Percentiles rank a stretch among this genome's conserved stretches.
These are phyloP conservation scores for Lophochroa leadbeateri DNA, from an alignment of 2,113 vertebrate species.

Conservation along the genomic window DNA sequence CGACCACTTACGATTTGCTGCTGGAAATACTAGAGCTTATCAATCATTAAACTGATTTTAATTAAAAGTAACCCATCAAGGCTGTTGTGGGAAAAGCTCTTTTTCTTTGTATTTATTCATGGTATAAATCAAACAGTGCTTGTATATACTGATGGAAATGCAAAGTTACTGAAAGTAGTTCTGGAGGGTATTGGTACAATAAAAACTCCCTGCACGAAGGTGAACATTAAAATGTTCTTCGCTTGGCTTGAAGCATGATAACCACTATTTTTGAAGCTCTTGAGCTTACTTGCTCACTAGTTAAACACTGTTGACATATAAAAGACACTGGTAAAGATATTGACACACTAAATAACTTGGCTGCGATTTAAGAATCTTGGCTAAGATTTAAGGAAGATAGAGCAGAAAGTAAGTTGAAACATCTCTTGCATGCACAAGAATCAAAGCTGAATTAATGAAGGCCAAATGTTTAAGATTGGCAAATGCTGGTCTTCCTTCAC, in stretches of 20 bases:
- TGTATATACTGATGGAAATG: neutral
- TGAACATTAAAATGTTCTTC: neutral
- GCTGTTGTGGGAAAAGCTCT: slow-evolving; percentile 41
- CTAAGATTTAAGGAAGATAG: neutral
- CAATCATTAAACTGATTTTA: slow-evolving; percentile 73
- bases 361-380: neutral
- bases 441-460: neutral
- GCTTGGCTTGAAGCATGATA: neutral
- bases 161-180: neutral
- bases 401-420: neutral
- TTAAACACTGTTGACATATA: neutral
- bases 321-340: neutral
- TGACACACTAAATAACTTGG: neutral
- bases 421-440: neutral
- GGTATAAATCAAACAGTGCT: neutral
- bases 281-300: neutral
- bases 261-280: neutral
- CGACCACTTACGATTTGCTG: slow-evolving; percentile 65
- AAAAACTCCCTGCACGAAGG: neutral
- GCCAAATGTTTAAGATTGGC: neutral
- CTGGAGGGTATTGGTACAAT: neutral
- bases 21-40: slow-evolving; percentile 64
- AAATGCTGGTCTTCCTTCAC: neutral
- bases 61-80: slow-evolving; percentile 47
- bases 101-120: slow-evolving; percentile 20